These are phyloP conservation scores for Geopemphigus sp. DNA, from an alignment of 1,140 invertebrate genomes.

Conservation along the genomic window DNA sequence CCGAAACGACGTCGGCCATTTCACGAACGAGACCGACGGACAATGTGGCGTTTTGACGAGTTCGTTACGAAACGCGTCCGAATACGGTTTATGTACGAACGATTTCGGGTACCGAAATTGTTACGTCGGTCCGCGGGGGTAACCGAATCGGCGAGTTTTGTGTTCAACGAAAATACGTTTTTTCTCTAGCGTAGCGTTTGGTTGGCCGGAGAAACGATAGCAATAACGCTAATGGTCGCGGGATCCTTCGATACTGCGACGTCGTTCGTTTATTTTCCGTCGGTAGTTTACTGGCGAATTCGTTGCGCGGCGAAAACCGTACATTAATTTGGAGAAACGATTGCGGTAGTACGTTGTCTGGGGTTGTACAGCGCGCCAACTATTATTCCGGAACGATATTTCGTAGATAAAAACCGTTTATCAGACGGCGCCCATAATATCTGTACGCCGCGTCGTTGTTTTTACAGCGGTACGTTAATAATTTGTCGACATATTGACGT, in stretches of 20 bases:
- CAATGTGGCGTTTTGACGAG: too few relatives aligned
- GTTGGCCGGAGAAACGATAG: not conserved
- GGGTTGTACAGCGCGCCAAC: not conserved
- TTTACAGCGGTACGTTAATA: not conserved
- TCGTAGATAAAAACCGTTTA: not conserved
- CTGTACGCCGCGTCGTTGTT: not conserved
- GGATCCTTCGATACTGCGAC: not conserved
- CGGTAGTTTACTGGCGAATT: not conserved
- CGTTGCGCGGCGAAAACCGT: not conserved
- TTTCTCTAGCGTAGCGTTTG: too few relatives aligned
- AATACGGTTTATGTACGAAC: too few relatives aligned
- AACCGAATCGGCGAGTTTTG: too few relatives aligned
- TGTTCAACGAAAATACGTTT: too few relatives aligned
- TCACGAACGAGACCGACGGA: too few relatives aligned
- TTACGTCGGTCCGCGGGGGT: too few relatives aligned
- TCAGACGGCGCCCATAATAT: not conserved
- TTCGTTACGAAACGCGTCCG: too few relatives aligned
- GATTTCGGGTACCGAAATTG: too few relatives aligned
- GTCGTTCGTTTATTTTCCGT: not conserved
- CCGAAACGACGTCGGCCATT: too few relatives aligned
- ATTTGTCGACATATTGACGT: slow-evolving; percentile 5
- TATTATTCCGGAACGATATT: not conserved
- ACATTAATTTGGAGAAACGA: slow-evolving; percentile 27
- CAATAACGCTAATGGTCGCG: not conserved
- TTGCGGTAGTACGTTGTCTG: slow-evolving; percentile 3